Conservation (phyloP, 2,113 vertebrate genomes). For the Capreolus pygargus region DNA sequence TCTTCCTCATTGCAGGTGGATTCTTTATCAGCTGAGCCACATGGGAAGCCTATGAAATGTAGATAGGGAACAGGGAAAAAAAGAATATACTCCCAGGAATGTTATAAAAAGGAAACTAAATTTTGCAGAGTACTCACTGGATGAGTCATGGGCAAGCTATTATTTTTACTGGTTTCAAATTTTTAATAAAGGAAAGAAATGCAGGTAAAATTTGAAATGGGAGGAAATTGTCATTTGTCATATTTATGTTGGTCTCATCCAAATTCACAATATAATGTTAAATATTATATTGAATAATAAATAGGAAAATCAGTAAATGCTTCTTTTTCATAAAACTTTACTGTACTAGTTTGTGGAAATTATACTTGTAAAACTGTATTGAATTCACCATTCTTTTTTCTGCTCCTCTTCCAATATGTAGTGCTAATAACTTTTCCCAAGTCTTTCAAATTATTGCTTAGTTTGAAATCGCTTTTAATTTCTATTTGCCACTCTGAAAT, state of each 20-base stretch:
- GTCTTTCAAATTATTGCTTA: background rate
- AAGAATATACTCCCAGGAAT: background rate
- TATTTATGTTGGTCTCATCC: background rate
- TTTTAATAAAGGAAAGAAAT: background rate
- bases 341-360: background rate
- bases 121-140: background rate
- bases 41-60: background rate
- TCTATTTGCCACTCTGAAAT: slow-evolving; percentile 25
- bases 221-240: background rate
- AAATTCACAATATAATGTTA: background rate
- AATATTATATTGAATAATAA: background rate
- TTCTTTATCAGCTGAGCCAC: background rate
- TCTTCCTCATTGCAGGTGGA: background rate
- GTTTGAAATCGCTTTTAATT: slow-evolving; percentile 49
- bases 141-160: background rate
- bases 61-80: background rate
- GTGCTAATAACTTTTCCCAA: background rate
- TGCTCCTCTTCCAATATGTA: background rate
- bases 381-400: background rate
- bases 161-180: background rate
- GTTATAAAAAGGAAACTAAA: background rate
- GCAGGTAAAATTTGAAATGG: background rate
- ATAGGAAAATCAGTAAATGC: background rate
- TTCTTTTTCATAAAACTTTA: background rate
- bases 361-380: background rate